Evolutionary conservation across 1,140 invertebrate genomes (phyloP).

Genomic region (Oreohelix idahoensis): DNA sequence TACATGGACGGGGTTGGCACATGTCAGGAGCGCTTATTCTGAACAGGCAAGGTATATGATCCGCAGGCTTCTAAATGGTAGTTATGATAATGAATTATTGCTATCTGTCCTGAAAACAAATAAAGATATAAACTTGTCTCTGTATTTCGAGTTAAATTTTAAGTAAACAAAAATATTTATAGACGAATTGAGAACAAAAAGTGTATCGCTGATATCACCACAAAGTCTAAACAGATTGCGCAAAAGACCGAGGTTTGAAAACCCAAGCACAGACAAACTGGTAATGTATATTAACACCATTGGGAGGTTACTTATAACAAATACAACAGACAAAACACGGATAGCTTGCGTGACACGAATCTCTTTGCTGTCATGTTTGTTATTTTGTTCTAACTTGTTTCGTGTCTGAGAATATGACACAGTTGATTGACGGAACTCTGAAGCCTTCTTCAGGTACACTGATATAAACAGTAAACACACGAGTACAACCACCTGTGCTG

Average conservation of each 20-base stretch:
- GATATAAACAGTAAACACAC: background rate
- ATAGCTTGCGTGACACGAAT: background rate
- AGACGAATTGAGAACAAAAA: background rate
- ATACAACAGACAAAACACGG: background rate
- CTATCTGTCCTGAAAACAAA: no score
- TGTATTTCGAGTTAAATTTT: background rate
- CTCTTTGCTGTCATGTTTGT: background rate
- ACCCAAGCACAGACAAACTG: background rate
- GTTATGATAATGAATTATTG: no score
- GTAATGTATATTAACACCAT: background rate
- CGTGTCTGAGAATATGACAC: background rate
- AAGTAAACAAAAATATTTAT: constrained; percentile 1
- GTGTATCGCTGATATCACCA: background rate
- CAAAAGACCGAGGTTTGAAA: background rate
- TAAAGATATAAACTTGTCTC: no score
- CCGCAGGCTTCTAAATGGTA: no score
- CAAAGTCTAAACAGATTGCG: background rate
- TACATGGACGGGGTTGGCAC: no score
- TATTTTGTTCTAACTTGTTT: no score
- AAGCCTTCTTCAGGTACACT: background rate
- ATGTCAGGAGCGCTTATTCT: no score
- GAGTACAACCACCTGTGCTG: background rate
- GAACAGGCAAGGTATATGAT: no score
- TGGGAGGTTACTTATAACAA: background rate
- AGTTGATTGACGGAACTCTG: background rate